Conservation (phyloP, 2,888 invertebrate species). For the Drosophila merina region DNA sequence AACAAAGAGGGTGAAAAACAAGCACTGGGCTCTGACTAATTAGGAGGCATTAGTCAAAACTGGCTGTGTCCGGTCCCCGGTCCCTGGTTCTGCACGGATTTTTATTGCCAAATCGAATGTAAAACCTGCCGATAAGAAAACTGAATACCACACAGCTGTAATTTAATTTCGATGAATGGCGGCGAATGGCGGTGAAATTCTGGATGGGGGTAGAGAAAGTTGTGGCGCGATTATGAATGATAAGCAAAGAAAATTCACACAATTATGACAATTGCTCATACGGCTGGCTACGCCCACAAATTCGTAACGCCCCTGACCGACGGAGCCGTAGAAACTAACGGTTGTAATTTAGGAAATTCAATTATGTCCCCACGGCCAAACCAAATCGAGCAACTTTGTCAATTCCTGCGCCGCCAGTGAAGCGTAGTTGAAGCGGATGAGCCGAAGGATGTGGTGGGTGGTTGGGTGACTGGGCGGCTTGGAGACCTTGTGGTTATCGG, state of each 20-base stretch:
- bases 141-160: constrained; percentile 21
- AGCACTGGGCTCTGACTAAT: constrained; percentile 57
- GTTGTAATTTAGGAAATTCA: constrained; percentile 64
- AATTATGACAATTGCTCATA: constrained; percentile 71
- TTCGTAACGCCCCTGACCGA: constrained; percentile 2
- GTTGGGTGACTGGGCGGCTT: neutral
- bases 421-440: constrained; percentile 58
- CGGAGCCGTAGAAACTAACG: constrained; percentile 28
- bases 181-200: neutral
- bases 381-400: constrained; percentile 60
- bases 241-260: constrained; percentile 69
- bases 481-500: constrained; percentile 3
- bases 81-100: constrained; percentile 1
- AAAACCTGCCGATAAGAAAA: constrained; percentile 60
- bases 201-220: neutral
- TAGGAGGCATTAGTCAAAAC: constrained; percentile 66
- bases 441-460: constrained; percentile 31
- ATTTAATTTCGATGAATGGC: constrained; percentile 23
- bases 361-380: constrained; percentile 54
- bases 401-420: constrained; percentile 61
- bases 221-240: constrained; percentile 64
- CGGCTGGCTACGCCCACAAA: constrained; percentile 35
- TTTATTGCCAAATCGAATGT: constrained; percentile 64
- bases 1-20: constrained; percentile 43
- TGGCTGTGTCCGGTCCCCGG: constrained; percentile 17